These are phyloP conservation scores for Rhinella marina DNA, from an alignment of 2,797 vertebrate genomes.

Conservation along the genomic window DNA sequence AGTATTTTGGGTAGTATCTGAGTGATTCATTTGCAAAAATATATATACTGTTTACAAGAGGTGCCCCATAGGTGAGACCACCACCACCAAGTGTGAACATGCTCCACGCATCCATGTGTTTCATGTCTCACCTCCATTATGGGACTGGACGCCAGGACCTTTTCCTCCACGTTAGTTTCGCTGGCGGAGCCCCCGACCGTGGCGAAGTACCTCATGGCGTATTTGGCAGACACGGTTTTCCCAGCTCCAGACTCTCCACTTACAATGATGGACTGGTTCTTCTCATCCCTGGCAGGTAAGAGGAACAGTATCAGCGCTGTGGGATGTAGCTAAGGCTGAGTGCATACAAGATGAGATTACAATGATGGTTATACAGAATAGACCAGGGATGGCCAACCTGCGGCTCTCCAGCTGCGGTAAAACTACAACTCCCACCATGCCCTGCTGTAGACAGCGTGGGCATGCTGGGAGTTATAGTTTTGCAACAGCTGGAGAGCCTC, in stretches of 20 bases:
- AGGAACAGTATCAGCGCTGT: not conserved
- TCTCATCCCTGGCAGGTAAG: constrained; percentile 83
- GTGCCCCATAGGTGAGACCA: too few species aligned
- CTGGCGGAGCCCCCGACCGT: constrained; percentile 87
- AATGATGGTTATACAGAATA: not conserved
- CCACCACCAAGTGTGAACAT: not conserved
- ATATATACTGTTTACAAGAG: too few species aligned
- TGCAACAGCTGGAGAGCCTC: too few species aligned
- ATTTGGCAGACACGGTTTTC: constrained; percentile 96
- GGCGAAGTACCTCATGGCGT: constrained; percentile 93
- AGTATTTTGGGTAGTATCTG: too few species aligned
- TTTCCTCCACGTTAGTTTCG: constrained; percentile 90
- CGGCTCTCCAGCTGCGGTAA: too few species aligned
- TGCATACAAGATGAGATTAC: not conserved
- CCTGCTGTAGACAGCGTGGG: too few species aligned
- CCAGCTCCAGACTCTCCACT: constrained; percentile 95
- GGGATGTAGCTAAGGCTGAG: not conserved
- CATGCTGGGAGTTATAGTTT: too few species aligned
- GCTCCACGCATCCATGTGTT: not conserved
- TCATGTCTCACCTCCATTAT: constrained; percentile 90
- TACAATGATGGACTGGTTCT: constrained; percentile 97
- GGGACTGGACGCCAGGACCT: constrained; percentile 91
- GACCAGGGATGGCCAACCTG: too few species aligned
- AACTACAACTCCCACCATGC: too few species aligned
- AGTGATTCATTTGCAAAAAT: too few species aligned